Percentiles rank a stretch among this genome's conserved stretches.
phyloP scores from a whole-genome alignment of 2,888 invertebrate genomes.

The Polydrusus tereticollis region DNA sequence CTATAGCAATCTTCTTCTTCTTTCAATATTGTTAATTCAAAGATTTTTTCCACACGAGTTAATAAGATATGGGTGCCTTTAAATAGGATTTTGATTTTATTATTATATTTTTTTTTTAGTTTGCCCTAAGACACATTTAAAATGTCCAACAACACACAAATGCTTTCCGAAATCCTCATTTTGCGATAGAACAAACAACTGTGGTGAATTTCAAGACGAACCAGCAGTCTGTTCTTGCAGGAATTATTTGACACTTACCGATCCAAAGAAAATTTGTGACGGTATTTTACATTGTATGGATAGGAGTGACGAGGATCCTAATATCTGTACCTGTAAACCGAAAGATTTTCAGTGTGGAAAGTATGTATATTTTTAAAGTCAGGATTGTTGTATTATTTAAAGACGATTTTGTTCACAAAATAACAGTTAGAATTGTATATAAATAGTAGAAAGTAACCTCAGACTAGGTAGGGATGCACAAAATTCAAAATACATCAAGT shows the following conservation, averaged over 20 bases:
- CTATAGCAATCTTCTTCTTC: too few species aligned
- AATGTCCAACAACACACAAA: slow-evolving; percentile 76
- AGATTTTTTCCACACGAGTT: too few species aligned
- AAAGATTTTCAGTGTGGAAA: slow-evolving; percentile 69
- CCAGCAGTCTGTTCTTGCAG: slow-evolving; percentile 75
- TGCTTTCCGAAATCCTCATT: slow-evolving; percentile 79
- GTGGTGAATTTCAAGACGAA: slow-evolving; percentile 82
- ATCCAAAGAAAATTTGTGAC: slow-evolving; percentile 81
- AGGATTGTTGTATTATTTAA: too few species aligned
- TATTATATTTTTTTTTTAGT: slow-evolving; percentile 68
- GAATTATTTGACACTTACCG: slow-evolving; percentile 76
- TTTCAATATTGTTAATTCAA: too few species aligned
- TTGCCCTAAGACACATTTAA: slow-evolving; percentile 75
- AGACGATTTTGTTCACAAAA: too few species aligned
- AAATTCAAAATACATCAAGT: too few species aligned
- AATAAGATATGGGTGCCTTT: too few species aligned
- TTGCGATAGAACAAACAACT: slow-evolving; percentile 77
- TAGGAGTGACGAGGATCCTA: slow-evolving; percentile 80
- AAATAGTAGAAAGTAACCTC: too few species aligned
- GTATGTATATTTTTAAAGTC: slow-evolving; percentile 68
- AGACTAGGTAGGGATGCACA: too few species aligned
- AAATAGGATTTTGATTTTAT: neutral
- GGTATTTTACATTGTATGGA: slow-evolving; percentile 83
- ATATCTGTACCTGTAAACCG: slow-evolving; percentile 73
- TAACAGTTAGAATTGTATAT: too few species aligned